phyloP scores from a whole-genome alignment of 2,113 vertebrate species.

The Menidia beryllina region DNA sequence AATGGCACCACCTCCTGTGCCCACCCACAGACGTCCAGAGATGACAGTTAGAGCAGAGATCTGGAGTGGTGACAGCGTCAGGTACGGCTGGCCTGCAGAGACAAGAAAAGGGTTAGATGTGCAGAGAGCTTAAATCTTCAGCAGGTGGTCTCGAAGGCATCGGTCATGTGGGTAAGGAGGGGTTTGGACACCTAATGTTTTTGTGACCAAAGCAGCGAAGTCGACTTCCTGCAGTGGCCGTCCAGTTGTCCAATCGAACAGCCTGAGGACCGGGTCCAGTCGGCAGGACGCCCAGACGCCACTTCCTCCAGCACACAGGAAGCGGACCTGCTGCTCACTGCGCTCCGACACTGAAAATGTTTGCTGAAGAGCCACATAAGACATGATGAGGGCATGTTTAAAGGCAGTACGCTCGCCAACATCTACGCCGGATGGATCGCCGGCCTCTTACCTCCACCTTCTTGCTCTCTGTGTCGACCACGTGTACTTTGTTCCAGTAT shows the following conservation, averaged over 20 bases:
- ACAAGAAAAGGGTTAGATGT: slow-evolving; percentile 9
- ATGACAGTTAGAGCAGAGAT: slow-evolving; percentile 78
- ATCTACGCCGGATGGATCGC: not conserved
- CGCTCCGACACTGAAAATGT: slow-evolving; percentile 80
- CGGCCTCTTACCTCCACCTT: slow-evolving; percentile 76
- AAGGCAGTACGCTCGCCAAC: not conserved
- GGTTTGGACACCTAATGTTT: slow-evolving; percentile 72
- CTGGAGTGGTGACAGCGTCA: slow-evolving; percentile 81
- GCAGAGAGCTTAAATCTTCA: not conserved
- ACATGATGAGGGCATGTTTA: not conserved
- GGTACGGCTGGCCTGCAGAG: slow-evolving; percentile 75
- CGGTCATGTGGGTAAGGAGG: not conserved
- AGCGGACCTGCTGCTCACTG: slow-evolving; percentile 85
- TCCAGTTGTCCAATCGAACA: slow-evolving; percentile 84
- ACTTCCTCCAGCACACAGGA: slow-evolving; percentile 81
- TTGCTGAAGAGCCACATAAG: slow-evolving; percentile 64
- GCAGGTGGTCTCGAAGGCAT: not conserved
- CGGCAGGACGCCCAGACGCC: slow-evolving; percentile 84
- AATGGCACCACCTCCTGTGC: slow-evolving; percentile 82
- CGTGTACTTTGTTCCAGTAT: slow-evolving; percentile 84
- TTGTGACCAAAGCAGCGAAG: slow-evolving; percentile 75
- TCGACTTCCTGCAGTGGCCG: slow-evolving; percentile 83
- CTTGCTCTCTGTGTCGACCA: slow-evolving; percentile 71
- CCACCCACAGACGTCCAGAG: slow-evolving; percentile 82
- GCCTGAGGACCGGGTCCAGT: slow-evolving; percentile 79